Percentiles rank a stretch among this genome's conserved stretches.
These are phyloP conservation scores for Iphiclides podalirius DNA, from an alignment of 2,888 invertebrate genomes.

Conservation along the genomic window DNA sequence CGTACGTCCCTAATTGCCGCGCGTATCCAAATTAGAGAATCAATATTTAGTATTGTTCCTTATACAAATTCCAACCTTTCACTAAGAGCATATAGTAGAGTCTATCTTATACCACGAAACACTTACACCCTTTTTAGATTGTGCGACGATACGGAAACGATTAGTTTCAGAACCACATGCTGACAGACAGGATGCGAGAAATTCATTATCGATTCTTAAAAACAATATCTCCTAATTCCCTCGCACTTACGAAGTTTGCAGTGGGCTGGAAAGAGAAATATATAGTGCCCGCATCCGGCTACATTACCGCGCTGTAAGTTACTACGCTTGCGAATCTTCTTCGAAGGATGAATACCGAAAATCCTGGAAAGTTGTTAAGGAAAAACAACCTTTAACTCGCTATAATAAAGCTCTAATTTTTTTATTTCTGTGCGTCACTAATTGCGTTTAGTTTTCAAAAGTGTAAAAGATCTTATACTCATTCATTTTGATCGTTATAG, in stretches of 20 bases:
- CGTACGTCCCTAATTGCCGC: conserved; percentile 53
- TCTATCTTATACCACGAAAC: conserved; percentile 12
- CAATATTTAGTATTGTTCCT: conserved; percentile 20
- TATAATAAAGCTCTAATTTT: conserved; percentile 9
- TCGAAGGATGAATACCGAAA: conserved; percentile 3
- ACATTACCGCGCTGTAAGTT: conserved; percentile 38
- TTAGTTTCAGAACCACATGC: conserved; percentile 73
- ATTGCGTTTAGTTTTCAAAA: conserved; percentile 16
- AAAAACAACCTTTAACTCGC: fast-evolving
- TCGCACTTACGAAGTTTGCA: conserved; percentile 27
- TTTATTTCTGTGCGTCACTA: conserved; percentile 17
- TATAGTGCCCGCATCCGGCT: conserved; percentile 48
- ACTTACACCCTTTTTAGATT: conserved; percentile 34
- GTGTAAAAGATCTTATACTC: conserved; percentile 35
- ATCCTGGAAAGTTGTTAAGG: conserved; percentile 10
- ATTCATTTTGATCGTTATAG: conserved; percentile 30
- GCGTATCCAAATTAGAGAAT: conserved; percentile 23
- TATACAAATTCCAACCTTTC: conserved; percentile 28
- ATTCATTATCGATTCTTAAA: conserved; percentile 72
- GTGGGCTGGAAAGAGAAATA: conserved; percentile 36
- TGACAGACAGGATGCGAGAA: conserved; percentile 72
- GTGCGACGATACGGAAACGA: conserved; percentile 59
- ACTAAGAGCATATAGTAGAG: fast-evolving
- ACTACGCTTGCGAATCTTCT: conserved; percentile 44
- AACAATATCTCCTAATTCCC: conserved; percentile 39